Evolutionary conservation across 2,888 invertebrate species (phyloP).

Genomic region (Thumatha senex): DNA sequence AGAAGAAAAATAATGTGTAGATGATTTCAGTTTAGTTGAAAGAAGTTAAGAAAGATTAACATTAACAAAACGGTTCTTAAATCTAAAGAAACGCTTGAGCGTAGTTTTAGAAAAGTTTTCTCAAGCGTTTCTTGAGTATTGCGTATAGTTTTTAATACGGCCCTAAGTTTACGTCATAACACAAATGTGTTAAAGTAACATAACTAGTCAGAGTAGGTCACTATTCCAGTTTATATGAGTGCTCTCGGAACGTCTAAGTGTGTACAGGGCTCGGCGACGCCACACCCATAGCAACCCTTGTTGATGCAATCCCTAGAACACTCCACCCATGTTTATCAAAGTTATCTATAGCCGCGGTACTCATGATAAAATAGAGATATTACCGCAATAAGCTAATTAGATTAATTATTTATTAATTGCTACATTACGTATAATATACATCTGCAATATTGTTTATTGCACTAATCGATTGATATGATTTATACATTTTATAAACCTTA

Average conservation of each 20-base stretch:
- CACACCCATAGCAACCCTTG: constrained; percentile 67
- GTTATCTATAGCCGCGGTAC: constrained; percentile 55
- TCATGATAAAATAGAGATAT: constrained; percentile 19
- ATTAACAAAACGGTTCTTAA: too few relatives aligned
- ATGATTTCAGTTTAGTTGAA: too few relatives aligned
- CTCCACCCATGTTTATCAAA: constrained; percentile 74
- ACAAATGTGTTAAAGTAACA: too few relatives aligned
- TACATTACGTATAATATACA: neutral
- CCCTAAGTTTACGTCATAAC: too few relatives aligned
- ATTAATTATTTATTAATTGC: constrained; percentile 5
- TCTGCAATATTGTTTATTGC: neutral
- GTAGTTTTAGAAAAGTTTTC: too few relatives aligned
- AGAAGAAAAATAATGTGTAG: too few relatives aligned
- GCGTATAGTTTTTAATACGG: too few relatives aligned
- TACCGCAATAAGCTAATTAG: neutral
- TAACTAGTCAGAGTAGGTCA: constrained; percentile 16
- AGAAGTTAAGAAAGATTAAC: too few relatives aligned
- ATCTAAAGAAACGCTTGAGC: too few relatives aligned
- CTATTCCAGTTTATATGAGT: constrained; percentile 37
- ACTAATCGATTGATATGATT: neutral
- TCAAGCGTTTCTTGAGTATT: too few relatives aligned
- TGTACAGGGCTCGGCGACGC: constrained; percentile 34
- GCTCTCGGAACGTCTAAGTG: constrained; percentile 33
- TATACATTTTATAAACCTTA: neutral
- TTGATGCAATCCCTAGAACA: constrained; percentile 64